Evolutionary conservation across 2,797 vertebrate genomes (phyloP).

Genomic region (Peromyscus aztecus): DNA sequence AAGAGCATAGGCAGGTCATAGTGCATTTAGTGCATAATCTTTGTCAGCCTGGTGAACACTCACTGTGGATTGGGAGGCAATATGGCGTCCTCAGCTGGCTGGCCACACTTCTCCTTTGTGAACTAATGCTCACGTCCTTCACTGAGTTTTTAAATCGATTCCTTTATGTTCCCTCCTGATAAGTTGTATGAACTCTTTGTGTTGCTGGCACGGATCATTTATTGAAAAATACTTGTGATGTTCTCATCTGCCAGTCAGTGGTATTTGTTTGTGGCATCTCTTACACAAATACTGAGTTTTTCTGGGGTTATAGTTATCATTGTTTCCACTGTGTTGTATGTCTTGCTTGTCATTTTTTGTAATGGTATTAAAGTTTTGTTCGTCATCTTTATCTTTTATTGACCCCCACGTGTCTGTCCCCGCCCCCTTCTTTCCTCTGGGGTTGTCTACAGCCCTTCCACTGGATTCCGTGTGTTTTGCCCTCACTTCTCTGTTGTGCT

Average conservation of each 20-base stretch:
- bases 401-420: background rate
- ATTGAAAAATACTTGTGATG: background rate
- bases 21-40: background rate
- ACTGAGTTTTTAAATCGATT: background rate
- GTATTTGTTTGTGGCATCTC: slow-evolving; percentile 13
- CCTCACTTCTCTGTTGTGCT: background rate
- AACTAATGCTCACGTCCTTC: background rate
- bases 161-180: background rate
- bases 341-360: slow-evolving; percentile 47
- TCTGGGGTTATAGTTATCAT: background rate
- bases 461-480: background rate
- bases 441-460: background rate
- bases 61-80: background rate
- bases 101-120: background rate
- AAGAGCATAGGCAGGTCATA: background rate
- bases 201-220: background rate
- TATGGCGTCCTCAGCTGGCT: background rate
- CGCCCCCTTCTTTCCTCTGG: background rate
- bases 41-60: background rate
- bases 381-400: slow-evolving; percentile 21
- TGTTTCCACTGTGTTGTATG: background rate
- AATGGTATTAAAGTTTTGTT: slow-evolving; percentile 10
- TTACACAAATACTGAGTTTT: background rate
- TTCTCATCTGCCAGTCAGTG: background rate
- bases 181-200: background rate